phyloP scores from a whole-genome alignment of 2,113 vertebrate genomes.

The Dromas ardeola region DNA sequence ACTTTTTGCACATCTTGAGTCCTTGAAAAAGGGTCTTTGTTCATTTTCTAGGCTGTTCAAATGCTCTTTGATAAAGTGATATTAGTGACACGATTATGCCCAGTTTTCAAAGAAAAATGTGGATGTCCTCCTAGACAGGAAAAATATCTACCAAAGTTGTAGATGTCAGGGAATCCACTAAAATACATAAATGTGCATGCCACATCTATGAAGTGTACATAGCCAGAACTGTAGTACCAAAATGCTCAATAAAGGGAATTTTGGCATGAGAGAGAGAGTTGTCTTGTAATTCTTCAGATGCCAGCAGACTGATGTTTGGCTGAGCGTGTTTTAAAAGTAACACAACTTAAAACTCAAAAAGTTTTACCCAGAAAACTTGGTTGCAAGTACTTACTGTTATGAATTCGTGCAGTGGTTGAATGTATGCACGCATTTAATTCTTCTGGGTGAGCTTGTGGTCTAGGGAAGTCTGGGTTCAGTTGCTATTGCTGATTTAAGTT shows the following conservation, averaged over 20 bases:
- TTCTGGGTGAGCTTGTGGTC: not conserved
- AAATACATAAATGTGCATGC: not conserved
- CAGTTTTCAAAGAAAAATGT: not conserved
- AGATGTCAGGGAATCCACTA: not conserved
- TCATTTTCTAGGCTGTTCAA: not conserved
- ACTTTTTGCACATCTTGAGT: not conserved
- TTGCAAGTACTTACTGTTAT: not conserved
- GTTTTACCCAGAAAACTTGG: not conserved
- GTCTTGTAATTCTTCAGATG: not conserved
- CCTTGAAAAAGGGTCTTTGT: not conserved
- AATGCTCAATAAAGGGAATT: not conserved
- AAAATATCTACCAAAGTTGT: not conserved
- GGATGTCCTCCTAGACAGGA: not conserved
- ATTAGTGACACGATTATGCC: not conserved
- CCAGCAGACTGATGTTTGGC: not conserved
- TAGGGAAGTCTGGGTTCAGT: not conserved
- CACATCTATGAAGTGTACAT: not conserved
- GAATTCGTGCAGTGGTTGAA: not conserved
- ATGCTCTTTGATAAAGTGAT: slow-evolving; percentile 14
- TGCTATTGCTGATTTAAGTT: not conserved
- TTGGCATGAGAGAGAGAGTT: not conserved
- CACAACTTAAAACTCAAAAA: not conserved
- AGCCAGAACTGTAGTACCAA: not conserved
- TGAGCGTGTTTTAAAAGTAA: not conserved
- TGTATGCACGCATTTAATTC: not conserved